Conservation (phyloP, 2,797 vertebrate species). For the Craterocephalus amniculus region DNA sequence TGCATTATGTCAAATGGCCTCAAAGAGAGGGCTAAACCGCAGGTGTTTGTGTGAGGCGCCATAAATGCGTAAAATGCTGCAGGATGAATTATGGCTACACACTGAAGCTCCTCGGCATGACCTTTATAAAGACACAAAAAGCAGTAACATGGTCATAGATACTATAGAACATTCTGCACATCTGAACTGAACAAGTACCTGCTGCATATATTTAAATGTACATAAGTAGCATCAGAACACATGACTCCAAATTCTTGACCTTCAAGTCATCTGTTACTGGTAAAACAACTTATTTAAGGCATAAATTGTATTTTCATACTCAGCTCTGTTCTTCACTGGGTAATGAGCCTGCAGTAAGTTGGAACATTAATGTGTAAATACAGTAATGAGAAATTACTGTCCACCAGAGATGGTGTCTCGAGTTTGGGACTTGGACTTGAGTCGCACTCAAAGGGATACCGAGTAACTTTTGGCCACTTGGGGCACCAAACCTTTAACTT, state of each 20-base stretch:
- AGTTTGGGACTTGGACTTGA: too few relatives aligned
- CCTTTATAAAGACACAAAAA: constrained; percentile 68
- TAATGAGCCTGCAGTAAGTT: neutral
- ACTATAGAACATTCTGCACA: constrained; percentile 11
- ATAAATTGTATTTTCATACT: neutral
- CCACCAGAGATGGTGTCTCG: too few relatives aligned
- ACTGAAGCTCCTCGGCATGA: constrained; percentile 63
- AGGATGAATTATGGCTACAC: constrained; percentile 70
- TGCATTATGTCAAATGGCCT: constrained; percentile 12
- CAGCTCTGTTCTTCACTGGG: neutral
- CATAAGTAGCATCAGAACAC: neutral
- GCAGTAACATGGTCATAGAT: constrained; percentile 37
- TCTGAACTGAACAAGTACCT: neutral
- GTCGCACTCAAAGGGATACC: too few relatives aligned
- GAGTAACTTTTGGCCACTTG: too few relatives aligned
- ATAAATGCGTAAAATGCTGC: constrained; percentile 49
- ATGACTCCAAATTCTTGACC: neutral
- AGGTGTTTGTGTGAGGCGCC: constrained; percentile 20
- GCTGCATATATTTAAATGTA: neutral
- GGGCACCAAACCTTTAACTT: too few relatives aligned
- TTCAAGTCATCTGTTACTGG: neutral
- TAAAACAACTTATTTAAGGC: neutral
- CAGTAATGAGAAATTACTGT: too few relatives aligned
- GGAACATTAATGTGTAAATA: neutral
- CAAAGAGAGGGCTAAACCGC: neutral